Conservation (phyloP, 2,888 invertebrate species). For the Rhagium mordax region DNA sequence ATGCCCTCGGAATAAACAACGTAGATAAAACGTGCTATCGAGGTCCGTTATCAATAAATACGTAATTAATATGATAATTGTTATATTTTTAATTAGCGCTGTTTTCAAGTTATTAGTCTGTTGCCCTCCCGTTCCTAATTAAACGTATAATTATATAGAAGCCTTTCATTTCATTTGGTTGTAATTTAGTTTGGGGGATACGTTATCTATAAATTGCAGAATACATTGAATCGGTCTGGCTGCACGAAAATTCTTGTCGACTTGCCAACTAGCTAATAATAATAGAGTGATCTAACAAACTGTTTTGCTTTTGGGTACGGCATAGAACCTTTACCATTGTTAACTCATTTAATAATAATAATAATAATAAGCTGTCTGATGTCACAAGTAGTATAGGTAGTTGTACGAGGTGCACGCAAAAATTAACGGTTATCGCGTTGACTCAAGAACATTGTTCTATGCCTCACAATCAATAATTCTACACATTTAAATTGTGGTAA, state of each 20-base stretch:
- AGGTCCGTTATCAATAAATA: not conserved
- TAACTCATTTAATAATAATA: not conserved
- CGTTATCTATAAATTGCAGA: conserved; percentile 3
- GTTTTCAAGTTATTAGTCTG: not conserved
- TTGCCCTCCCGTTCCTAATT: not conserved
- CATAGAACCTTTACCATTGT: not conserved
- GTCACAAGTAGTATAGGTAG: no score
- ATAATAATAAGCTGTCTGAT: no score
- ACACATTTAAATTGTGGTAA: no score
- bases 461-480: no score
- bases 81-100: not conserved
- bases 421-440: no score
- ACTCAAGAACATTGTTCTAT: no score
- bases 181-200: not conserved
- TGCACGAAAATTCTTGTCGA: conserved; percentile 43
- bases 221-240: conserved; percentile 9
- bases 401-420: no score
- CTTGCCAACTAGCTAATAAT: conserved; percentile 29
- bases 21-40: not conserved
- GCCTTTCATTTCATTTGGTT: not conserved
- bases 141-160: not conserved
- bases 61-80: not conserved
- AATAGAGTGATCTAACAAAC: not conserved
- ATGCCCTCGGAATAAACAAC: not conserved
- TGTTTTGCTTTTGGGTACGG: not conserved